These are phyloP conservation scores for Mesorhabditis spiculigera DNA, from an alignment of 2,888 invertebrate genomes.

Conservation along the genomic window DNA sequence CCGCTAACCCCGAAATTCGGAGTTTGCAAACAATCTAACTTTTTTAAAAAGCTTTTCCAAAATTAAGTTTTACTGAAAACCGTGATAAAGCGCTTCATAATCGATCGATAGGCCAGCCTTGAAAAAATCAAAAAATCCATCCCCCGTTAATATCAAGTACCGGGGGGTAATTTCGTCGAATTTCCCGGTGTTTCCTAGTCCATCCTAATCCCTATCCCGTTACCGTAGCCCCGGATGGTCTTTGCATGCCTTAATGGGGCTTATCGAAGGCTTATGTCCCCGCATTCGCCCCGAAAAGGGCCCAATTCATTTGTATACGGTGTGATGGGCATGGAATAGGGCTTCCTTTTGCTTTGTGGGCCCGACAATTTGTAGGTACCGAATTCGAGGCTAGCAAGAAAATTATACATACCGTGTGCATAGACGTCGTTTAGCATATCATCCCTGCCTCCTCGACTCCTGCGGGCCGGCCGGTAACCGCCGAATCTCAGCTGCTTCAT, in stretches of 20 bases:
- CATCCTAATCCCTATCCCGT: background rate
- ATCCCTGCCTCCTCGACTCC: conserved; percentile 36
- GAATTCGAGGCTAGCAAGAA: too few relatives aligned
- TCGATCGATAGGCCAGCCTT: too few relatives aligned
- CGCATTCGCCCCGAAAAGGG: background rate
- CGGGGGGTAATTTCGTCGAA: too few relatives aligned
- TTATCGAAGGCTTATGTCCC: background rate
- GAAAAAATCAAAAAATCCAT: too few relatives aligned
- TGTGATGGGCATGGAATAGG: conserved; percentile 58
- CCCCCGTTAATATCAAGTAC: too few relatives aligned
- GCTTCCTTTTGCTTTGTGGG: conserved; percentile 44
- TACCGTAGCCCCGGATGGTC: background rate
- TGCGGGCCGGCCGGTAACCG: conserved; percentile 44
- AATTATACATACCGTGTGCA: conserved; percentile 16
- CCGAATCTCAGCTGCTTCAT: conserved; percentile 83
- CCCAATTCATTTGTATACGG: conserved; percentile 4
- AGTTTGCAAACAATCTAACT: background rate
- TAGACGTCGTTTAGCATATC: conserved; percentile 36
- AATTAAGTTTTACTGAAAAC: too few relatives aligned
- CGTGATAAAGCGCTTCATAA: too few relatives aligned
- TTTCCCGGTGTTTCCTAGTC: background rate
- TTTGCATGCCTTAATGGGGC: background rate
- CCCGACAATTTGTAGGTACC: too few relatives aligned
- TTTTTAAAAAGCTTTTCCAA: background rate
- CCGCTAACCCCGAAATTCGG: background rate